phyloP scores from a whole-genome alignment of 2,888 invertebrate species.

The Noctua comes region DNA sequence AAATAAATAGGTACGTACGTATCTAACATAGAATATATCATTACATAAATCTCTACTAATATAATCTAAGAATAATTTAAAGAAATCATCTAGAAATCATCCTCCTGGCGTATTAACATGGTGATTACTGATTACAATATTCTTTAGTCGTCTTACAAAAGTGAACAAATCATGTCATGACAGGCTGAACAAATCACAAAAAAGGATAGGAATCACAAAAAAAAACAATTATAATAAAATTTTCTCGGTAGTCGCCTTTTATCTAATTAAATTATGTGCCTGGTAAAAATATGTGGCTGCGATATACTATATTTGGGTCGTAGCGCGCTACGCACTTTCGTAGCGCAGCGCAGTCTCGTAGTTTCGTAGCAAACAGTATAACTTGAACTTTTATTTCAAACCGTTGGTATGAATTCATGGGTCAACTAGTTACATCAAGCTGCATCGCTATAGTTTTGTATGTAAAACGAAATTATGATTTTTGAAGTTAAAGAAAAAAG shows the following conservation, averaged over 20 bases:
- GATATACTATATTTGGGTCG: background rate
- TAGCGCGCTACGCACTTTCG: slow-evolving; percentile 7
- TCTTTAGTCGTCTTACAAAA: background rate
- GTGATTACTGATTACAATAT: background rate
- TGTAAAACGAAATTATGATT: too few species aligned
- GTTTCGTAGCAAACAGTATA: background rate
- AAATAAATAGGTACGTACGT: too few species aligned
- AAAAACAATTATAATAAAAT: too few species aligned
- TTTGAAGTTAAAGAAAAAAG: too few species aligned
- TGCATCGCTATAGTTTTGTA: too few species aligned
- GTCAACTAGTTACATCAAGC: background rate
- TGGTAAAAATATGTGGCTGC: too few species aligned
- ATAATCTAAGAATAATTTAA: too few species aligned
- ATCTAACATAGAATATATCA: too few species aligned
- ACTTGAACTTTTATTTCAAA: background rate
- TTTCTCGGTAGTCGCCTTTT: background rate
- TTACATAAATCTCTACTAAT: too few species aligned
- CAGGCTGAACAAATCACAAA: background rate
- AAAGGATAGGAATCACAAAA: background rate
- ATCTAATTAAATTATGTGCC: background rate
- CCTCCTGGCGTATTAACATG: background rate
- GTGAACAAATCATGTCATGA: background rate
- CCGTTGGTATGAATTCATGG: background rate
- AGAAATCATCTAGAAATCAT: too few species aligned
- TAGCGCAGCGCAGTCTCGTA: slow-evolving; percentile 6